Evolutionary conservation across 2,797 vertebrate species (phyloP), one percentile per base, ranked within the genome.

Genomic region (Malacoraja senta): DNA sequence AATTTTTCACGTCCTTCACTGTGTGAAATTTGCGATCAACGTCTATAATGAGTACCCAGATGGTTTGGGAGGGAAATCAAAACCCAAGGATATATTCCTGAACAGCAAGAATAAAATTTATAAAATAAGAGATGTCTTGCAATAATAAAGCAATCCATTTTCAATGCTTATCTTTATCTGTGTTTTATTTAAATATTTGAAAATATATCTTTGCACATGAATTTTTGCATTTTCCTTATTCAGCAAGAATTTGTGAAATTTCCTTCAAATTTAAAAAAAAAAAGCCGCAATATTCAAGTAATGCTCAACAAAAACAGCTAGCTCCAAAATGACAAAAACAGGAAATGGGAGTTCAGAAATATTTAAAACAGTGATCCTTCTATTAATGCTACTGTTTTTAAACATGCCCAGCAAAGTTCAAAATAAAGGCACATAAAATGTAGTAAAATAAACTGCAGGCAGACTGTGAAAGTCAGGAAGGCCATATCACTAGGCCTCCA

Each of bases 191-290:
- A 79, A 78, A 35, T 38, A 17, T 13, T 12, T 61, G 83, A 86
- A 86, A 86, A 63, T 35, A 86, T 53, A 12, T 58, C 10, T 53
- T 84, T 84, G 44, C 21, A 12, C 44, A 84, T 58, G 19, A 58
- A 61, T 35, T 86, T 63, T n/a, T n/a, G n/a, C 38, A 86, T 84
- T 84, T 84, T 10, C 29, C 53, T 86, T 29, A 86, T 84, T 84
- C 53, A 29, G 24, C 26, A 61, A 29, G 3, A 58, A 86, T 53
- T 53, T 84, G 44, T 29, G 19, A 84, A 84, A 8, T 84, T 84
- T 35, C 53, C 8, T 86, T 61, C 61, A 63, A 86, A 53, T 53
- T 63, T 12, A 58, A n/a, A 2, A 86, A 78, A 8, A 58, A 86
- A 26, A 3, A 29, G 81, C 44, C 83, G 17, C 24, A 63, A 86